Percentiles rank a stretch among this genome's conserved stretches.
phyloP scores from a whole-genome alignment of 2,888 invertebrate species.

The Parnassius orleans region DNA sequence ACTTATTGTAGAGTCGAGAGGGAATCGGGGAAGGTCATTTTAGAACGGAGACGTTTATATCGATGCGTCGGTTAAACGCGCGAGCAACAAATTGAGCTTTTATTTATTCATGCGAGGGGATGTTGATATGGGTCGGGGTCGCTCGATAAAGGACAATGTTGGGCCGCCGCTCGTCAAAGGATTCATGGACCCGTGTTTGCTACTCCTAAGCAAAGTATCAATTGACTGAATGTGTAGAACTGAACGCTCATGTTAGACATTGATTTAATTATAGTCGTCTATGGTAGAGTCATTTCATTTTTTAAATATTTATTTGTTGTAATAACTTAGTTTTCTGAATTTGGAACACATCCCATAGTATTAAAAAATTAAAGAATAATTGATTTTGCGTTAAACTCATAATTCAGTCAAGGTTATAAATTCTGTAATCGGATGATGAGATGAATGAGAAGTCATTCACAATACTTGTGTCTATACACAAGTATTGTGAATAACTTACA shows the following conservation, averaged over 20 bases:
- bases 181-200: constrained; percentile 49
- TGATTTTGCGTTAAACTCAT: too few relatives aligned
- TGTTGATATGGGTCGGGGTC: constrained; percentile 76
- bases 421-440: too few relatives aligned
- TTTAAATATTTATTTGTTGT: too few relatives aligned
- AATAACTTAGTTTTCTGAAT: too few relatives aligned
- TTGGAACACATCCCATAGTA: too few relatives aligned
- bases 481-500: too few relatives aligned
- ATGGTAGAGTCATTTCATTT: too few relatives aligned
- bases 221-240: constrained; percentile 36
- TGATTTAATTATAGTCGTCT: too few relatives aligned
- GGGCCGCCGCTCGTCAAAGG: constrained; percentile 55
- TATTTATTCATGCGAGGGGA: constrained; percentile 77
- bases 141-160: constrained; percentile 68
- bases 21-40: constrained; percentile 53
- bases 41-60: constrained; percentile 56
- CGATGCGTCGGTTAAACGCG: constrained; percentile 65
- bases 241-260: constrained; percentile 3
- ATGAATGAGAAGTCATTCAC: too few relatives aligned
- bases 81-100: constrained; percentile 76
- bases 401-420: too few relatives aligned
- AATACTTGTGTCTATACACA: too few relatives aligned
- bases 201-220: constrained; percentile 47
- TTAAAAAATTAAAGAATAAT: too few relatives aligned
- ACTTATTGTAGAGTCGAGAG: constrained; percentile 38